Percentiles rank a stretch among this genome's conserved stretches.
These are phyloP conservation scores for Halcyon malimbica DNA, from an alignment of 2,113 vertebrate species.

Conservation along the genomic window DNA sequence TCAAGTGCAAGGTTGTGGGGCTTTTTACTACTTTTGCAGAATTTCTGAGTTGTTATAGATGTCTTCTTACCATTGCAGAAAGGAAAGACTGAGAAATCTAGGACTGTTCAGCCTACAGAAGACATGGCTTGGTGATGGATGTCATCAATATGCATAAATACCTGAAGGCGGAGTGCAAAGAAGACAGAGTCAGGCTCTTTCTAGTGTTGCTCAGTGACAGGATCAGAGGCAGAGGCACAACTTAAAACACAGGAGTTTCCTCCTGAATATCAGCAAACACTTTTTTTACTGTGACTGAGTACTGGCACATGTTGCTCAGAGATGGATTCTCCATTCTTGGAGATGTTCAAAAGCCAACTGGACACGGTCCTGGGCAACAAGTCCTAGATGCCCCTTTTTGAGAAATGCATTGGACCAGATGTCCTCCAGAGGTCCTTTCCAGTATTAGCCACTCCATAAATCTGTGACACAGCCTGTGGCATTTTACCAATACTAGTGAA, in stretches of 20 bases:
- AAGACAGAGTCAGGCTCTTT: neutral
- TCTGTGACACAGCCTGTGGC: neutral
- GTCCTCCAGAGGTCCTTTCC: neutral
- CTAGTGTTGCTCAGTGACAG: neutral
- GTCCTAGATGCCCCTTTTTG: neutral
- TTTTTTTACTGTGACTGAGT: neutral
- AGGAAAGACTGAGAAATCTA: neutral
- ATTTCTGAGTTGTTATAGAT: neutral
- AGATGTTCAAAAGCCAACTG: neutral
- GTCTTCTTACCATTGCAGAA: neutral
- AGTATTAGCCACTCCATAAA: neutral
- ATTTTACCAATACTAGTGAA: neutral
- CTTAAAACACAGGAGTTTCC: neutral
- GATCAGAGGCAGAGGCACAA: neutral
- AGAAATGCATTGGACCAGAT: neutral
- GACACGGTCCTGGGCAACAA: neutral
- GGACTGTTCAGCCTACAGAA: neutral
- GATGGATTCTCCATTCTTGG: neutral
- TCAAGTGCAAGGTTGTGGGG: neutral
- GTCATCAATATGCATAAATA: neutral
- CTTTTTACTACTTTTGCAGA: neutral
- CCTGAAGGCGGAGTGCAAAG: neutral
- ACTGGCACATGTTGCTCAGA: neutral
- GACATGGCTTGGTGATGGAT: accelerated
- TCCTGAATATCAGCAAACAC: neutral